Percentiles rank a stretch among this genome's conserved stretches.
These are phyloP conservation scores for Piaya cayana DNA, from an alignment of 2,113 vertebrate species.

Conservation along the genomic window DNA sequence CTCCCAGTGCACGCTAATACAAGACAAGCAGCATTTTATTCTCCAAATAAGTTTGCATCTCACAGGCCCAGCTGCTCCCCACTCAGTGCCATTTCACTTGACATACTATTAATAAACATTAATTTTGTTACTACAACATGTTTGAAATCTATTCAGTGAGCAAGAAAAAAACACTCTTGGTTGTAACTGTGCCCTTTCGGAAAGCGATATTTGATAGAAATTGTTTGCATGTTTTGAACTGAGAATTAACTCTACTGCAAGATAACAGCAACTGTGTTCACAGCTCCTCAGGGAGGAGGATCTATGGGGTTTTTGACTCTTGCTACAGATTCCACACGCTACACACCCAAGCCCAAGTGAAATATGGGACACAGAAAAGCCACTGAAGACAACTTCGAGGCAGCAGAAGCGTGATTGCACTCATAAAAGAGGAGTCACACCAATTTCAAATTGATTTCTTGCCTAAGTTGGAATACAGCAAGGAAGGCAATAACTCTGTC, in stretches of 20 bases:
- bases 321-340: neutral
- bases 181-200: neutral
- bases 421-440: neutral
- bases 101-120: slow-evolving; percentile 36
- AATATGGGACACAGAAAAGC: neutral
- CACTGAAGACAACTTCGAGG: neutral
- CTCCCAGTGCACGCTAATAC: neutral
- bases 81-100: neutral
- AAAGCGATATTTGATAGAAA: slow-evolving; percentile 16
- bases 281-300: neutral
- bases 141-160: neutral
- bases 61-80: neutral
- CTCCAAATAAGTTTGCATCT: neutral
- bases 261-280: neutral
- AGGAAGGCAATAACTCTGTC: neutral
- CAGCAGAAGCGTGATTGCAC: neutral
- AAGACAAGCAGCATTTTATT: neutral
- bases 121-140: slow-evolving; percentile 17
- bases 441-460: neutral
- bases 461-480: neutral
- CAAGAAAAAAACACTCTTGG: neutral
- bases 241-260: neutral
- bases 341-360: neutral
- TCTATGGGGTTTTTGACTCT: neutral
- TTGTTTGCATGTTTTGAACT: neutral